These are phyloP conservation scores for Caprella mutica DNA, from an alignment of 2,888 invertebrate genomes.

Conservation along the genomic window DNA sequence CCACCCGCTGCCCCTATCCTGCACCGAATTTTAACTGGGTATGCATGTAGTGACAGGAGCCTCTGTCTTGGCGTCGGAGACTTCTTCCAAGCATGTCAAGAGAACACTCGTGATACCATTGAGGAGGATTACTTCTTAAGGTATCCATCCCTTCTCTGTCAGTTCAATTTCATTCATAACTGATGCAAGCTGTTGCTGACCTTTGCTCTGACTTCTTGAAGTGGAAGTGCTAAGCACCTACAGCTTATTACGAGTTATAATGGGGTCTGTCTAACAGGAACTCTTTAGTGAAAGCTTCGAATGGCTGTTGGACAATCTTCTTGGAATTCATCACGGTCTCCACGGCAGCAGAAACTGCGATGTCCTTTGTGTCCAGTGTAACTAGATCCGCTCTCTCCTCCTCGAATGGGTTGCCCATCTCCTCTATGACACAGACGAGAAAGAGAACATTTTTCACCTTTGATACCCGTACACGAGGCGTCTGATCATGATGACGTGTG, in stretches of 20 bases:
- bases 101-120: constrained; percentile 13
- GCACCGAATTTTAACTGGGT: too few species aligned
- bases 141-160: constrained; percentile 12
- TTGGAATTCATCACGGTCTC: constrained; percentile 1
- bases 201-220: neutral
- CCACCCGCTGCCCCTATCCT: too few species aligned
- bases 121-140: constrained; percentile 11
- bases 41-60: neutral
- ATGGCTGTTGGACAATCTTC: constrained; percentile 7
- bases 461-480: constrained; percentile 12
- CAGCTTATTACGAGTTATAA: neutral
- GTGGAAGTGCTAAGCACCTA: neutral
- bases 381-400: constrained; percentile 15
- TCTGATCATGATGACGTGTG: constrained; percentile 17
- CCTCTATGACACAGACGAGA: constrained; percentile 13
- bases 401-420: constrained; percentile 17
- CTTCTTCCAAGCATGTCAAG: constrained; percentile 2
- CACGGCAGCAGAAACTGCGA: constrained; percentile 6
- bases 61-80: neutral
- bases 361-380: constrained; percentile 16
- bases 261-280: constrained; percentile 12
- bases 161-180: constrained; percentile 4
- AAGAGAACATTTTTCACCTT: constrained; percentile 18
- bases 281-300: constrained; percentile 15
- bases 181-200: neutral